Evolutionary conservation across 2,888 invertebrate species (phyloP).

Genomic region (Caenorhabditis becei): DNA sequence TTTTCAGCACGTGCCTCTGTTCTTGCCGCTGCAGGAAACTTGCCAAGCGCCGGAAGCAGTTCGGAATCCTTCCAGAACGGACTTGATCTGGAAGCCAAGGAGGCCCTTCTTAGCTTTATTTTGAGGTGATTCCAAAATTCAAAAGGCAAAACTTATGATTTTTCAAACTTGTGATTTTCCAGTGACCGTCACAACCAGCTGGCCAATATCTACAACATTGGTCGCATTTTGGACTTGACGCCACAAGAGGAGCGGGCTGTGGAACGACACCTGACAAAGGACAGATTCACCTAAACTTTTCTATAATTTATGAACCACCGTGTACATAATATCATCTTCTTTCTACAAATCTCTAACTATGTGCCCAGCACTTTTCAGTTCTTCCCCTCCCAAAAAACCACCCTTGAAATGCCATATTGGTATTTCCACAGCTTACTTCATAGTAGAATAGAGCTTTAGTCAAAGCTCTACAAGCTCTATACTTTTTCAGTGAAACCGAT

Average conservation of each 20-base stretch:
- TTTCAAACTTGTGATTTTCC: slow-evolving; percentile 9
- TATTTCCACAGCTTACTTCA: slow-evolving; percentile 15
- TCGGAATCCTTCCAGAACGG: slow-evolving; percentile 66
- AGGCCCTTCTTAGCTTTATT: slow-evolving; percentile 56
- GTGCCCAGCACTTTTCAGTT: slow-evolving; percentile 11
- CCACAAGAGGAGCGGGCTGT: slow-evolving; percentile 63
- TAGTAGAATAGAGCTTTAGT: slow-evolving; percentile 56
- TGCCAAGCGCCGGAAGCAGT: slow-evolving; percentile 64
- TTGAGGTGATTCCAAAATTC: slow-evolving; percentile 41
- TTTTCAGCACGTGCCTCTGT: slow-evolving; percentile 53
- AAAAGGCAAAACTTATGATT: background rate
- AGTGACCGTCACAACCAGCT: slow-evolving; percentile 67
- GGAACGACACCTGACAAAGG: slow-evolving; percentile 61
- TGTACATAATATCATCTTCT: slow-evolving; percentile 7
- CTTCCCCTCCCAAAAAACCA: too few species aligned
- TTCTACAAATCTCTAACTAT: background rate
- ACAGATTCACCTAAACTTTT: slow-evolving; percentile 48
- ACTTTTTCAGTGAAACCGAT: slow-evolving; percentile 2
- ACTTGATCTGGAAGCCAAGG: slow-evolving; percentile 51
- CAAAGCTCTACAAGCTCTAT: background rate
- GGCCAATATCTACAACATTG: slow-evolving; percentile 68
- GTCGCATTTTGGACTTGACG: slow-evolving; percentile 64
- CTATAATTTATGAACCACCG: slow-evolving; percentile 31
- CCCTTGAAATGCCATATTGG: slow-evolving; percentile 59
- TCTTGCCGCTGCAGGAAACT: slow-evolving; percentile 55